A percentile compares a stretch with the other conserved stretches of the same genome.
Conservation (phyloP, 2,888 invertebrate species). For the Sipha maydis region DNA sequence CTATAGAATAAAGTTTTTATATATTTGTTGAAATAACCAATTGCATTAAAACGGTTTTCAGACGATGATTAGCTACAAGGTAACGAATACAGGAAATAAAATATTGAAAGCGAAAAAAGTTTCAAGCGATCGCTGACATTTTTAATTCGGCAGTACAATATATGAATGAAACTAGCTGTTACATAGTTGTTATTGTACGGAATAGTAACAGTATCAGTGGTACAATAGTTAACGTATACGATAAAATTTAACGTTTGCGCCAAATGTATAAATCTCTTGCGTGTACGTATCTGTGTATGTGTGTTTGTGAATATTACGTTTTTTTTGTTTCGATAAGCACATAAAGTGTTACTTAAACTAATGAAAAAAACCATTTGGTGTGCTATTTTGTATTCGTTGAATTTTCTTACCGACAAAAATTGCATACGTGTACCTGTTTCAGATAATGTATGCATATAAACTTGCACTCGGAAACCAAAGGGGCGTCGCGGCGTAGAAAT, state of each 20-base stretch:
- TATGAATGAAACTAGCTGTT: too few species aligned
- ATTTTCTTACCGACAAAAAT: neutral
- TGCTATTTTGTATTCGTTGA: neutral
- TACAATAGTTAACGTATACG: neutral
- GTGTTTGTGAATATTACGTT: too few species aligned
- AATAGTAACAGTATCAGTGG: too few species aligned
- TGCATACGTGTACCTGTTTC: neutral
- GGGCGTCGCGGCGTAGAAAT: neutral
- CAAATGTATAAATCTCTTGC: neutral
- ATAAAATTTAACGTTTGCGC: neutral
- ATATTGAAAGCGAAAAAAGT: too few species aligned
- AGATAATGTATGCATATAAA: neutral
- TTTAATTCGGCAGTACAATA: neutral
- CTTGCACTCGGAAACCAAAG: neutral
- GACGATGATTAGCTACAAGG: too few species aligned
- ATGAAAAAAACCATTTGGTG: neutral
- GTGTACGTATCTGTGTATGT: neutral
- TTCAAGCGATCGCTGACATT: too few species aligned
- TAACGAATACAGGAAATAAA: too few species aligned
- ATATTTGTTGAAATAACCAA: too few species aligned
- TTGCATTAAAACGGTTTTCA: too few species aligned
- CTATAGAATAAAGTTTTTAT: too few species aligned
- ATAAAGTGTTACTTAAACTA: neutral
- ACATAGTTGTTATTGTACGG: too few species aligned
- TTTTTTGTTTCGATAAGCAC: neutral